Percentiles rank a stretch among this genome's conserved stretches.
These are phyloP conservation scores for Ectobius pallidus DNA, from an alignment of 2,888 invertebrate genomes.

Conservation along the genomic window DNA sequence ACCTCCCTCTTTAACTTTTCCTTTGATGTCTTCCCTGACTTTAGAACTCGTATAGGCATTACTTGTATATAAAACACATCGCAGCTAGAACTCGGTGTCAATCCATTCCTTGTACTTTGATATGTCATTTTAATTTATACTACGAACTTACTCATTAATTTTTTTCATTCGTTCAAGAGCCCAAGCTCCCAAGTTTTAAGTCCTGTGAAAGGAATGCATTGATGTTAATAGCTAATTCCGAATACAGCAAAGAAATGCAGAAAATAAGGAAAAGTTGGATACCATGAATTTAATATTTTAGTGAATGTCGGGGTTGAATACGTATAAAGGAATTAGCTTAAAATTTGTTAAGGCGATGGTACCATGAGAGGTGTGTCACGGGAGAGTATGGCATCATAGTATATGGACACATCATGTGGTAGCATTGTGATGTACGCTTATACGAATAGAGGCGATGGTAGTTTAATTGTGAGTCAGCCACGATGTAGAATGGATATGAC, in stretches of 20 bases:
- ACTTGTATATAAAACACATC: neutral
- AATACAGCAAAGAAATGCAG: neutral
- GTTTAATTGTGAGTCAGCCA: too few species aligned
- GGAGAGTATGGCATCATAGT: too few species aligned
- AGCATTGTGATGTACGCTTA: too few species aligned
- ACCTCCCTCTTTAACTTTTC: neutral
- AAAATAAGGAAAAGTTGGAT: too few species aligned
- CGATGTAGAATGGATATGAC: too few species aligned
- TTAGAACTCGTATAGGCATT: conserved; percentile 8
- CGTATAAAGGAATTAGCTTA: too few species aligned
- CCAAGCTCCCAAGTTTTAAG: neutral
- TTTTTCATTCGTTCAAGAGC: neutral
- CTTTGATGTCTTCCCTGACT: conserved; percentile 19
- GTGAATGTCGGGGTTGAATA: too few species aligned
- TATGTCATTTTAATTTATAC: conserved; percentile 20
- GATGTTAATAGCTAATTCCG: neutral
- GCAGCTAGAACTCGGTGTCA: neutral
- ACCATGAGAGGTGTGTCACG: too few species aligned
- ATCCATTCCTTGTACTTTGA: conserved; percentile 1
- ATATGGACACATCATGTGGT: too few species aligned
- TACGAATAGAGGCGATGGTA: too few species aligned
- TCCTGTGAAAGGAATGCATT: neutral
- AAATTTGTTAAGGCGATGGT: too few species aligned
- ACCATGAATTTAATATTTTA: too few species aligned
- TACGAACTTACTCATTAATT: conserved; percentile 5